Percentiles rank a stretch among this genome's conserved stretches.
These are phyloP conservation scores for Epinotia bilunana DNA, from an alignment of 2,888 invertebrate genomes.

Conservation along the genomic window DNA sequence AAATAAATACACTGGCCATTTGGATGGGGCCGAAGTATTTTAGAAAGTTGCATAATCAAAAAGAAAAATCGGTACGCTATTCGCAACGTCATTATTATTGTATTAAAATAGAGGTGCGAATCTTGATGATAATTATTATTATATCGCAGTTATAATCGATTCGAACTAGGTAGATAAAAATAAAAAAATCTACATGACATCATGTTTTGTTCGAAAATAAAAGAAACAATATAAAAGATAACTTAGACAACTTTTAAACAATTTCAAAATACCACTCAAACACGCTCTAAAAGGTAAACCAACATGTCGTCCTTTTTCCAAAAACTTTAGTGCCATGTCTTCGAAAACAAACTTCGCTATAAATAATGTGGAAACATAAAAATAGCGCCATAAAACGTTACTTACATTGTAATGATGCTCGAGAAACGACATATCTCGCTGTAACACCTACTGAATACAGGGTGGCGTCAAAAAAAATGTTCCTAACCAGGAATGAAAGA, in stretches of 20 bases:
- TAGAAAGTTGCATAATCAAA: too few species aligned
- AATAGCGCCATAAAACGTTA: slow-evolving; percentile 37
- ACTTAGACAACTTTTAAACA: background rate
- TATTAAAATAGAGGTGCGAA: too few species aligned
- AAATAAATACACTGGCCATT: too few species aligned
- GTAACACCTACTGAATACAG: slow-evolving; percentile 12
- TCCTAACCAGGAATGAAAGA: background rate
- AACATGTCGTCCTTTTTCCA: slow-evolving; percentile 33
- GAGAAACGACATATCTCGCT: background rate
- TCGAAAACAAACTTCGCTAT: slow-evolving; percentile 36
- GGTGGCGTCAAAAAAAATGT: background rate
- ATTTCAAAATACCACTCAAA: slow-evolving; percentile 7
- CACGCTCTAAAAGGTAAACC: slow-evolving; percentile 16
- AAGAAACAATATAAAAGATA: background rate
- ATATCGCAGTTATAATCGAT: too few species aligned
- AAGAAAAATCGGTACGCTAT: too few species aligned
- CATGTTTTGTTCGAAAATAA: background rate
- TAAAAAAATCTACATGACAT: too few species aligned
- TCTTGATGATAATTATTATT: too few species aligned
- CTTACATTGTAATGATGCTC: slow-evolving; percentile 38
- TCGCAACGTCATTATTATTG: too few species aligned
- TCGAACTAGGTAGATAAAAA: too few species aligned
- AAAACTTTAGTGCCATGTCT: slow-evolving; percentile 33
- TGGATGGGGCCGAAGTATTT: too few species aligned
- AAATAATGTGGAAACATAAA: slow-evolving; percentile 42